These are phyloP conservation scores for Cynocephalus volans DNA, from an alignment of 2,113 vertebrate genomes.

Conservation along the genomic window DNA sequence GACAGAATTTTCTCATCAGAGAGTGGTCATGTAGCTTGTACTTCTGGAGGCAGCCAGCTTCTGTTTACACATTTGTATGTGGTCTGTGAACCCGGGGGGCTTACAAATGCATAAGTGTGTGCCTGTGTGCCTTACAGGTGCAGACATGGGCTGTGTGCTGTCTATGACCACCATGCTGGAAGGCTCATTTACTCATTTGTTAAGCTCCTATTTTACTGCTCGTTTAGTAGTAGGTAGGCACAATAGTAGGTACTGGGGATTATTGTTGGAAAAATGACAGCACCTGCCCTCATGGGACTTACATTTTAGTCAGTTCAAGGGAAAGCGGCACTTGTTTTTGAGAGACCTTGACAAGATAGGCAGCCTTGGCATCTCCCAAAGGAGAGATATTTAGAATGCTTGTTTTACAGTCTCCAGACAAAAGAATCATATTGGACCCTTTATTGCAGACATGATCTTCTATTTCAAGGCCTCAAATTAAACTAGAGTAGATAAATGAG, in stretches of 20 bases:
- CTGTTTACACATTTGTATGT: no score
- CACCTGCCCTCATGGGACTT: background rate
- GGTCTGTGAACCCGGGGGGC: background rate
- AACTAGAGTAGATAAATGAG: conserved; percentile 64
- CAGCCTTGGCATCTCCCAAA: conserved; percentile 43
- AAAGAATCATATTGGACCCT: conserved; percentile 20
- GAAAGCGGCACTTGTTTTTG: background rate
- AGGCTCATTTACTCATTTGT: background rate
- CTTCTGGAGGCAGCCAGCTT: background rate
- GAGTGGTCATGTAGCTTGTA: background rate
- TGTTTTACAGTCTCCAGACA: conserved; percentile 50
- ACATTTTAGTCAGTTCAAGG: background rate
- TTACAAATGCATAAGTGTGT: background rate
- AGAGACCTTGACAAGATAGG: conserved; percentile 15
- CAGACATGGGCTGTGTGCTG: background rate
- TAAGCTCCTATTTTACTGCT: background rate
- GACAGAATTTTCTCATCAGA: background rate
- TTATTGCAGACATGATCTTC: conserved; percentile 52
- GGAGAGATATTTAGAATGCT: background rate
- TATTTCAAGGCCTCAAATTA: conserved; percentile 74
- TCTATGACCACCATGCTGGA: background rate
- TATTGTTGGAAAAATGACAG: background rate
- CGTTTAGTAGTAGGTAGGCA: background rate
- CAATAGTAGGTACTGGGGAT: background rate
- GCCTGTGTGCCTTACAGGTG: no score